A percentile compares a stretch with the other conserved stretches of the same genome.
Evolutionary conservation across 2,113 vertebrate species (phyloP).

Genomic region (Gopherus evgoodei): DNA sequence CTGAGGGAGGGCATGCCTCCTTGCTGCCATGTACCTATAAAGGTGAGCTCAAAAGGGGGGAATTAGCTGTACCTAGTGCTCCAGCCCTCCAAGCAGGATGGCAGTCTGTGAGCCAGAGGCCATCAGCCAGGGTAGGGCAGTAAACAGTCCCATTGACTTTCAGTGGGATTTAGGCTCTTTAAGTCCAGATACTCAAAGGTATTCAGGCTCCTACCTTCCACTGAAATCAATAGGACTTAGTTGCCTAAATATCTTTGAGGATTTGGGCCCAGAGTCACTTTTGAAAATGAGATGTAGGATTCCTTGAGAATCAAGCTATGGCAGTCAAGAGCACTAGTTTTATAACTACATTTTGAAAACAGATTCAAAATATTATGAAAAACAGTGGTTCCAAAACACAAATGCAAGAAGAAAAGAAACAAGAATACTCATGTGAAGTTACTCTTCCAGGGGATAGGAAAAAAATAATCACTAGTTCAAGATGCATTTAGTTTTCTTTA

Average conservation of each 20-base stretch:
- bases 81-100: no score
- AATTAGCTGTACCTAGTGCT: no score
- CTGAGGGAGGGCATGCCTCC: no score
- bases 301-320: neutral
- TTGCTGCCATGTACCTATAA: no score
- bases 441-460: neutral
- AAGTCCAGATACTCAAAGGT: neutral
- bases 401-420: slow-evolving; percentile 13
- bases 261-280: neutral
- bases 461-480: slow-evolving; percentile 3
- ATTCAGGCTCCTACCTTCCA: neutral
- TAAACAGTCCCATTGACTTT: neutral
- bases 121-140: no score
- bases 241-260: neutral
- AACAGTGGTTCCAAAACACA: slow-evolving; percentile 2
- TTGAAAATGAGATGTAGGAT: neutral
- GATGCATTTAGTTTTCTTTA: neutral
- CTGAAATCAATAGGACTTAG: neutral
- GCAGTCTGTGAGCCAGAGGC: no score
- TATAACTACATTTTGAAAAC: slow-evolving; percentile 22
- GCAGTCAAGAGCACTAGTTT: slow-evolving; percentile 8
- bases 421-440: slow-evolving; percentile 16
- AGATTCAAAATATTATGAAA: slow-evolving; percentile 5
- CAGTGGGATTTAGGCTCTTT: neutral
- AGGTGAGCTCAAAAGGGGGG: no score